Base-by-base conservation (phyloP, 2,113 vertebrate species). In the Macrotus californicus region DNA sequence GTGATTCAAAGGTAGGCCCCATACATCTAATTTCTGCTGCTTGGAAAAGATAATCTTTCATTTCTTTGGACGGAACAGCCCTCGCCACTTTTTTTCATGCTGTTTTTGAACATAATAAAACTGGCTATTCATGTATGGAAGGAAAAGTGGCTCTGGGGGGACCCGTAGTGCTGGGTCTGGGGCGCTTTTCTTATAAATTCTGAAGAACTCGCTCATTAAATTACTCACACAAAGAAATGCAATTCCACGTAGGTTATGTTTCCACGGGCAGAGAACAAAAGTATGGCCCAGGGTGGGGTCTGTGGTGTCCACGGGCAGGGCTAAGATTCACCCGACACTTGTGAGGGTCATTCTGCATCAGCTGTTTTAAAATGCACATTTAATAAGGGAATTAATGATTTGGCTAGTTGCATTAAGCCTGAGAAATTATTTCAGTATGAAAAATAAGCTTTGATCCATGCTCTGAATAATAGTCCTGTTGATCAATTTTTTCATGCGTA, bases 31-130 rank as follows among this genome's bases (percentile, higher is more conserved):
- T 98, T 98, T 98, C 98, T 98, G 75, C 98, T 97, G 98, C 98
- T 97, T 94, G 96, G 98, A 98, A 98, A 98, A 98, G 94, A 98
- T 98, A 98, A 98, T 98, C 99, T 98, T 97, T 98, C 98, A 97
- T 98, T 97, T 94, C 94, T 54, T 98, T 95, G 97, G 98, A 97
- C 18, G 97, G 87, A 97, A 95, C 91, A 93, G 94, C 97, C 91
- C 97, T 97, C 93, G n/a, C 97, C 80, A 95, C 98, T 99, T 98
- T 92, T 92, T 67, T 50, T 97, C 29, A 0, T 39, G 92, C 92
- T 97, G 11, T 96, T 98, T 99, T 95, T 96, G 69, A 96, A 93
- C 59, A 80, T 97, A 98, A 95, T 92, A 75, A 95, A 98, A 97
- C 85, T 18, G 48, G 41, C 79, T 96, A 48, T 69, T 98, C 70